These are phyloP conservation scores for Dendrocincla tyrannina DNA, from an alignment of 2,797 vertebrate species.

Conservation along the genomic window DNA sequence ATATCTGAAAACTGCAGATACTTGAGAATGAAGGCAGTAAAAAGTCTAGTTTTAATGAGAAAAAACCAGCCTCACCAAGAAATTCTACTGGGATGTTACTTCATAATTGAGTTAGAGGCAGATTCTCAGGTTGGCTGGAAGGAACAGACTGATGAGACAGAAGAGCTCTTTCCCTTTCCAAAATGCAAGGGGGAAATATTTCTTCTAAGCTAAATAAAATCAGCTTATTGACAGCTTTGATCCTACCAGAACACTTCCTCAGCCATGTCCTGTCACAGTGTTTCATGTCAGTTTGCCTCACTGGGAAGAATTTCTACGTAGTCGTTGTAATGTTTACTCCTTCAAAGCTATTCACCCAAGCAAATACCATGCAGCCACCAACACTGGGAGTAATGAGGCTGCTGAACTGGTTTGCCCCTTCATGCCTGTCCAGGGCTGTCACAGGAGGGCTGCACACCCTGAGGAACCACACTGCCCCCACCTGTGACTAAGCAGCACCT, in stretches of 20 bases:
- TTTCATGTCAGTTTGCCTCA: background rate
- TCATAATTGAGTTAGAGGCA: background rate
- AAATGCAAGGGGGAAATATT: background rate
- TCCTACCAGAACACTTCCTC: background rate
- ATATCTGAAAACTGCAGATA: background rate
- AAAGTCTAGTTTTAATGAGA: background rate
- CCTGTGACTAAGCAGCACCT: background rate
- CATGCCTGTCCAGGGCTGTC: background rate
- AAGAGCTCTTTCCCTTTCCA: background rate
- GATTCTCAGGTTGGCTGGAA: background rate
- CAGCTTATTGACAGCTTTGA: background rate
- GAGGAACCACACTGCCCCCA: background rate
- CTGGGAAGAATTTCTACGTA: fast-evolving
- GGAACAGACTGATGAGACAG: background rate
- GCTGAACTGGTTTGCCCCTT: background rate
- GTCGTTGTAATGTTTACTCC: background rate
- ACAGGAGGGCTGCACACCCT: fast-evolving
- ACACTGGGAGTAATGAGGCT: background rate
- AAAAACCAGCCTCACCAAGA: background rate
- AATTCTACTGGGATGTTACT: background rate
- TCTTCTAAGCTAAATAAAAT: background rate
- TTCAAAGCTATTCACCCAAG: background rate
- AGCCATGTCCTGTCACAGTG: fast-evolving
- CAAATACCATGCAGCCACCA: background rate
- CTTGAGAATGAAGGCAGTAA: background rate